These are phyloP conservation scores for Drosophila bunnanda DNA, from an alignment of 2,888 invertebrate genomes.

Conservation along the genomic window DNA sequence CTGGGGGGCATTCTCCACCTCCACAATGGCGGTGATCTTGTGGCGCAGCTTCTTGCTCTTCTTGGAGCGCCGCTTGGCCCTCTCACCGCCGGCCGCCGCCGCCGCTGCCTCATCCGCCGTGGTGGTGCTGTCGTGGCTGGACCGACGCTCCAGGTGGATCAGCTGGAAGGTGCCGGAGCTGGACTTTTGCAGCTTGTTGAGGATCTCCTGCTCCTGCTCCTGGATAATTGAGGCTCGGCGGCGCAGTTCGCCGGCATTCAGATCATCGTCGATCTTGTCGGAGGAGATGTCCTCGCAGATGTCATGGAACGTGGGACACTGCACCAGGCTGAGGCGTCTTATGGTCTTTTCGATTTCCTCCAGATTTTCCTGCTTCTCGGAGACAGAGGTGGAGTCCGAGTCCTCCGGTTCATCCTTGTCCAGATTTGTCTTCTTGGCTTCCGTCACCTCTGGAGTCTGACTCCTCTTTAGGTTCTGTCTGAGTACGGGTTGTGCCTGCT, in stretches of 20 bases:
- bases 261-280: conserved; percentile 85
- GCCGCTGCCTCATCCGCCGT: conserved; percentile 58
- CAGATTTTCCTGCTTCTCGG: conserved; percentile 53
- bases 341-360: conserved; percentile 75
- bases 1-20: conserved; percentile 76
- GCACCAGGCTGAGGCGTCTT: conserved; percentile 82
- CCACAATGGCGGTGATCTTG: conserved; percentile 83
- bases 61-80: conserved; percentile 69
- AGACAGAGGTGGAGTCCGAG: background rate
- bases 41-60: conserved; percentile 82
- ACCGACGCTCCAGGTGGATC: conserved; percentile 82
- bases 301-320: conserved; percentile 86
- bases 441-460: conserved; percentile 56
- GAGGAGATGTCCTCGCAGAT: conserved; percentile 86
- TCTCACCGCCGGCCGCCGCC: conserved; percentile 26
- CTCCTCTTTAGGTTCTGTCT: background rate
- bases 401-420: conserved; percentile 48
- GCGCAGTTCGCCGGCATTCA: conserved; percentile 86
- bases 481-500: conserved; percentile 51
- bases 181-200: conserved; percentile 83
- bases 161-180: conserved; percentile 82
- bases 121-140: conserved; percentile 78
- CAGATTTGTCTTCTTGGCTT: conserved; percentile 44
- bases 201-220: conserved; percentile 85
- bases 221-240: conserved; percentile 86